Conservation (phyloP, 1,140 invertebrate species). For the Sesamia nonagrioides region DNA sequence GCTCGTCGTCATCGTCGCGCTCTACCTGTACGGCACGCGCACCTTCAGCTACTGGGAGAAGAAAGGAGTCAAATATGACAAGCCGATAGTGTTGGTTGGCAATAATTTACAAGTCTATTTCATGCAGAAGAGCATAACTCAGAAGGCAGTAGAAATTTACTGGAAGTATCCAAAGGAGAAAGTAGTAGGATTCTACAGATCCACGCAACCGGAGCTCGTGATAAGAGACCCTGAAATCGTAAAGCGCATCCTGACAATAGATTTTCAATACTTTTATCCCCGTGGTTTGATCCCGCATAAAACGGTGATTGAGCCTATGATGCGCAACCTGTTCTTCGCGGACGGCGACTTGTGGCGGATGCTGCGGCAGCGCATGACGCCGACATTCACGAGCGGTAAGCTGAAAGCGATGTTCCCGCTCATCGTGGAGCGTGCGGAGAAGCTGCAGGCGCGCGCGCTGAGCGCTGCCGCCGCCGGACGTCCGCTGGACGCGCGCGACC, state of each 20-base stretch:
- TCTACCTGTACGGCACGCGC: slow-evolving; percentile 59
- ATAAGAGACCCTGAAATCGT: slow-evolving; percentile 88
- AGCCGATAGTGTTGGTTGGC: slow-evolving; percentile 61
- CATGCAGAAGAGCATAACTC: slow-evolving; percentile 56
- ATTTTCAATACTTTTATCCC: slow-evolving; percentile 87
- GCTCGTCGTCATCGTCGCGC: slow-evolving; percentile 56
- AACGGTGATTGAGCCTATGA: slow-evolving; percentile 73
- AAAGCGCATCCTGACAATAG: slow-evolving; percentile 87
- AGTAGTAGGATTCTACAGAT: slow-evolving; percentile 66
- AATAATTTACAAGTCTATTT: slow-evolving; percentile 55
- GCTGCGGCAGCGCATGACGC: slow-evolving; percentile 87
- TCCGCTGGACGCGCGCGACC: slow-evolving; percentile 78
- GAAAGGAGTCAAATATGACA: slow-evolving; percentile 60
- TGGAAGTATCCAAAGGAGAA: slow-evolving; percentile 63
- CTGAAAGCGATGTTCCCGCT: slow-evolving; percentile 87
- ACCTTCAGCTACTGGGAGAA: slow-evolving; percentile 63
- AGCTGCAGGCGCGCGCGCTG: slow-evolving; percentile 64
- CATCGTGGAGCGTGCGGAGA: slow-evolving; percentile 73
- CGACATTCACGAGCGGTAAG: slow-evolving; percentile 88
- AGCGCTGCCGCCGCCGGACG: slow-evolving; percentile 48
- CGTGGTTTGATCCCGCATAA: slow-evolving; percentile 59
- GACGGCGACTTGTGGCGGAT: slow-evolving; percentile 86
- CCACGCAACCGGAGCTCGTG: slow-evolving; percentile 81
- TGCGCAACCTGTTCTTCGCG: slow-evolving; percentile 67
- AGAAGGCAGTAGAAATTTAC: slow-evolving; percentile 64